A percentile compares a stretch with the other conserved stretches of the same genome.
These are phyloP conservation scores for Eumacrocentrus americanus DNA, from an alignment of 2,888 invertebrate species.

Conservation along the genomic window DNA sequence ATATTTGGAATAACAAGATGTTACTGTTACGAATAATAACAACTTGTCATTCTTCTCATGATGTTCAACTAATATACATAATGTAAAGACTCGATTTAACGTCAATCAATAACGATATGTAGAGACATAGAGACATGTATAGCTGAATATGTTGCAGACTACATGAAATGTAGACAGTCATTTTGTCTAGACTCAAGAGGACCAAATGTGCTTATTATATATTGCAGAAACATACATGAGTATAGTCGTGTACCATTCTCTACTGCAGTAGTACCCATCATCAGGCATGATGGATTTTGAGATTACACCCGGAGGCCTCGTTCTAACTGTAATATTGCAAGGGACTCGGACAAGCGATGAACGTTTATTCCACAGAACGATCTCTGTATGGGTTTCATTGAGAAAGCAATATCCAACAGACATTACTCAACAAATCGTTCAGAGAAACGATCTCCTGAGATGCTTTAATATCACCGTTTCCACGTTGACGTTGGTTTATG, in stretches of 20 bases:
- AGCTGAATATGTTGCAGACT: no score
- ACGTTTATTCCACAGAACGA: background rate
- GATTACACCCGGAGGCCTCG: constrained; percentile 8
- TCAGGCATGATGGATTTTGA: constrained; percentile 9
- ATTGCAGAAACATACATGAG: background rate
- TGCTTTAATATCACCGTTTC: constrained; percentile 5
- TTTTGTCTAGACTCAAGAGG: no score
- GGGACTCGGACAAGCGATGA: background rate
- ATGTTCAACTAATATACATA: background rate
- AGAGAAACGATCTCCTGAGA: constrained; percentile 3
- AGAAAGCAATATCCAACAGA: constrained; percentile 8
- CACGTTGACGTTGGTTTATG: constrained; percentile 2
- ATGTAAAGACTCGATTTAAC: background rate
- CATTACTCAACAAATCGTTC: constrained; percentile 8
- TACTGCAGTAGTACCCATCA: background rate
- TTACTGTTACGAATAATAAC: no score
- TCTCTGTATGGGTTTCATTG: constrained; percentile 1
- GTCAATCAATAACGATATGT: background rate
- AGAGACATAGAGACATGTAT: no score
- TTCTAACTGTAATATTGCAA: constrained; percentile 1
- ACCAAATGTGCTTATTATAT: no score
- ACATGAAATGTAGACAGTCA: no score
- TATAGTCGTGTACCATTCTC: background rate
- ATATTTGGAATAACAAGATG: no score
- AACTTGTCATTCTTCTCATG: no score